Evolutionary conservation across 1,140 invertebrate species (phyloP), one percentile per base, ranked within the genome.

Genomic region (Zaprionus gabonicus): DNA sequence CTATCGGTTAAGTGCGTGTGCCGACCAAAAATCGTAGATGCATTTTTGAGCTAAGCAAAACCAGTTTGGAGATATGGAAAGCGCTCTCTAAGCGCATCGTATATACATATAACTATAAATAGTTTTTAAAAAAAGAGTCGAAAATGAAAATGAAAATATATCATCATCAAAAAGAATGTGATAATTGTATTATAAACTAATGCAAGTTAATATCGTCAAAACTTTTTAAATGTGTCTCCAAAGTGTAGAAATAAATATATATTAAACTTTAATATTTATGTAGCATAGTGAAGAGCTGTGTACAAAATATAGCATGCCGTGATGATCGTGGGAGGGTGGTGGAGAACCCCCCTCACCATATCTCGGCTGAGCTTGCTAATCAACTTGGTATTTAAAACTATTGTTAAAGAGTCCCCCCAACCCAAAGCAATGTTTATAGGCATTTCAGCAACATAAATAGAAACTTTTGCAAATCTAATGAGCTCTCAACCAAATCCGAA

Each of bases 141-240:
- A 71, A 82, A 69, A 82, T 78, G 71, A 77, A 83, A 81, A 81
- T 75, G 62, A 82, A 76, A 81, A 81, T 88, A 88, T 88, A 88
- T 88, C 84, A 88, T 88, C 85, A 90, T 90, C 85, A 90, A 90
- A 88, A 85, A 76, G 85, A 91, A 91, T 90, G 85, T 90, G 85
- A 90, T 90, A 90, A 82, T 82, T 85, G 82, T 90, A 90, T 90
- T 80, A 91, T 90, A 90, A 80, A 81, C 60, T 90, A 82, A 85
- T 84, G 79, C 85, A 88, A 90, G 76, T 74, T 90, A 90, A 85
- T 67, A 72, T 20, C 46, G 72, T 82, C 81, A 81, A 84, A 53
- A 68, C 65, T 85, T 82, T 84, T 85, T 31, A 80, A 69, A 65
- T 71, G 63, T 64, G 57, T 58, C 57, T 68, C 58, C 27, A 62